Conservation (phyloP, 2,113 vertebrate genomes). For the Raja brachyura region DNA sequence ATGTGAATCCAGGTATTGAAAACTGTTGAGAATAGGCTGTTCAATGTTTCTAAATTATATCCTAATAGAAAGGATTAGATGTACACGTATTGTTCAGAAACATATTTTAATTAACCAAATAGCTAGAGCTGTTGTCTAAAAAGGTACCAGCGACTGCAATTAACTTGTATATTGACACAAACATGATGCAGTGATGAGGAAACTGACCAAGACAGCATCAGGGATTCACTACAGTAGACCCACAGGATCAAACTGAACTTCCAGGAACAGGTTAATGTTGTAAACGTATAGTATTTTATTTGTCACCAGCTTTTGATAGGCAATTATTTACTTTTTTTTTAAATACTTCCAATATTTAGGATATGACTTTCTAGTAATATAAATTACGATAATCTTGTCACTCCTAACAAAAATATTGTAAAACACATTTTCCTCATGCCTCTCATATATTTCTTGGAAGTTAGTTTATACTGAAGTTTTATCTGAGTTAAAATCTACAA, state of each 20-base stretch:
- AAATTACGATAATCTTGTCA: background rate
- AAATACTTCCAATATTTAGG: background rate
- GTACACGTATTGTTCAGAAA: background rate
- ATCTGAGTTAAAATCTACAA: background rate
- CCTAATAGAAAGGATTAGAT: background rate
- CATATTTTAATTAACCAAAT: background rate
- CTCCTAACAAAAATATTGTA: background rate
- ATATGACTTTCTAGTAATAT: background rate
- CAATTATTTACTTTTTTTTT: background rate
- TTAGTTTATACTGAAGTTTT: background rate
- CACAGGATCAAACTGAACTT: background rate
- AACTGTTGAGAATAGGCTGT: background rate
- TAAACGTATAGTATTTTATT: background rate
- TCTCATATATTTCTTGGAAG: background rate
- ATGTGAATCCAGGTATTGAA: background rate
- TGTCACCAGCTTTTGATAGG: background rate
- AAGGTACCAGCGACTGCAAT: background rate
- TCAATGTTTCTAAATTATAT: background rate
- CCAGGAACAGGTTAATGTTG: background rate
- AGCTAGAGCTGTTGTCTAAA: background rate
- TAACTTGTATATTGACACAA: background rate
- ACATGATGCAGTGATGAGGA: background rate
- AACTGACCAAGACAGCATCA: background rate
- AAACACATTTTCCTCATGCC: background rate
- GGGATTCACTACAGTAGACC: background rate